Conservation (phyloP, 1,140 invertebrate species). For the Tribolium madens region DNA sequence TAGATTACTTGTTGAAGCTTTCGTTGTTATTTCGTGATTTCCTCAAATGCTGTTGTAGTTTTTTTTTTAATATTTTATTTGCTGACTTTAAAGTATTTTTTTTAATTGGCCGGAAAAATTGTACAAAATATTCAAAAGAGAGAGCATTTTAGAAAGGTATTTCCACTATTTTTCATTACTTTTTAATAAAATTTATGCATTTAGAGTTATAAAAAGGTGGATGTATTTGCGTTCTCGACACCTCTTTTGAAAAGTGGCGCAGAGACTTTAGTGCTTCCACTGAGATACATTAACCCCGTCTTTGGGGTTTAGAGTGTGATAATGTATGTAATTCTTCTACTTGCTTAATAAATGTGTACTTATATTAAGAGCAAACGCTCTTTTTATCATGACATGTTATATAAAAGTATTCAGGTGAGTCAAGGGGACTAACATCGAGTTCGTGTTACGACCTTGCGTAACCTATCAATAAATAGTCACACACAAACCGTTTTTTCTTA, state of each 20-base stretch:
- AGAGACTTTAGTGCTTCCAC: background rate
- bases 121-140: background rate
- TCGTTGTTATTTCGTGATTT: background rate
- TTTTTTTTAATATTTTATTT: background rate
- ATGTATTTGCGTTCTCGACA: no score
- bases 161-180: background rate
- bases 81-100: background rate
- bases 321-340: background rate
- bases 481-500: background rate
- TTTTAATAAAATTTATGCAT: background rate
- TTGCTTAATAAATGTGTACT: background rate
- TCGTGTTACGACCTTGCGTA: background rate
- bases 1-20: background rate
- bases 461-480: slow-evolving; percentile 15
- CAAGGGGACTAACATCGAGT: no score
- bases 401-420: background rate
- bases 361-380: background rate
- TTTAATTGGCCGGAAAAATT: background rate
- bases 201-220: background rate
- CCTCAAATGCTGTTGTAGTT: background rate
- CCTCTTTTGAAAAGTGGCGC: no score
- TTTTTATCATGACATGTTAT: background rate
- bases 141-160: background rate
- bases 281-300: background rate
- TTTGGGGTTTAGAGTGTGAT: background rate